phyloP scores from a whole-genome alignment of 2,113 vertebrate genomes.

The Cyphomyrus plagiostoma region DNA sequence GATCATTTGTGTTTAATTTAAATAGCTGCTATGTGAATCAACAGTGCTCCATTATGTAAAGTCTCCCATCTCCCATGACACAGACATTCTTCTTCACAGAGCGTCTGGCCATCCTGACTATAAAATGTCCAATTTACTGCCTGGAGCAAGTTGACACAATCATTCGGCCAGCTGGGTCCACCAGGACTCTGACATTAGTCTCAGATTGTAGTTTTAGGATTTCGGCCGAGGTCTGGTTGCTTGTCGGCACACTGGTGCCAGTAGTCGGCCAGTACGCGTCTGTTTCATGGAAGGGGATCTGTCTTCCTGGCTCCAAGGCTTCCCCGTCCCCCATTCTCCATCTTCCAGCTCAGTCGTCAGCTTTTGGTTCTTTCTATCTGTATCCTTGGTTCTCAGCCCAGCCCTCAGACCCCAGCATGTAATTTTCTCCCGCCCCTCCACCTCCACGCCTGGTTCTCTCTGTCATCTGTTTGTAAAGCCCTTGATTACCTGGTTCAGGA shows the following conservation, averaged over 20 bases:
- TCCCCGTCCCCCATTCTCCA: background rate
- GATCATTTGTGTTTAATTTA: background rate
- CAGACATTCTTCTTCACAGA: background rate
- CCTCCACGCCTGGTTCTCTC: background rate
- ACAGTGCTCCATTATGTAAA: constrained; percentile 3
- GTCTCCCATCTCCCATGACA: background rate
- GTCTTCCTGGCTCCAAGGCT: background rate
- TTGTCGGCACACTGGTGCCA: background rate
- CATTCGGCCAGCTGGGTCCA: constrained; percentile 2
- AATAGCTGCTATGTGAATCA: background rate
- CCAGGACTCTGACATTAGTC: background rate
- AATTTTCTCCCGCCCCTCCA: background rate
- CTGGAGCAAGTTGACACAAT: background rate
- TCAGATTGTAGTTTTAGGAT: background rate
- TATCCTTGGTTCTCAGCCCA: background rate
- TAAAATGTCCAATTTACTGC: background rate
- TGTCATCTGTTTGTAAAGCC: background rate
- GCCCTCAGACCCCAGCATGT: background rate
- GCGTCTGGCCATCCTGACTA: background rate
- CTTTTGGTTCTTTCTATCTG: background rate
- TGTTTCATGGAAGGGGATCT: background rate
- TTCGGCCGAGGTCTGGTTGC: background rate
- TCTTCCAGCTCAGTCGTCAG: background rate
- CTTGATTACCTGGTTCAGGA: background rate
- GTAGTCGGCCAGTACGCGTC: background rate